Base-by-base conservation (phyloP, 2,888 invertebrate species). In the Abscondita cerata region DNA sequence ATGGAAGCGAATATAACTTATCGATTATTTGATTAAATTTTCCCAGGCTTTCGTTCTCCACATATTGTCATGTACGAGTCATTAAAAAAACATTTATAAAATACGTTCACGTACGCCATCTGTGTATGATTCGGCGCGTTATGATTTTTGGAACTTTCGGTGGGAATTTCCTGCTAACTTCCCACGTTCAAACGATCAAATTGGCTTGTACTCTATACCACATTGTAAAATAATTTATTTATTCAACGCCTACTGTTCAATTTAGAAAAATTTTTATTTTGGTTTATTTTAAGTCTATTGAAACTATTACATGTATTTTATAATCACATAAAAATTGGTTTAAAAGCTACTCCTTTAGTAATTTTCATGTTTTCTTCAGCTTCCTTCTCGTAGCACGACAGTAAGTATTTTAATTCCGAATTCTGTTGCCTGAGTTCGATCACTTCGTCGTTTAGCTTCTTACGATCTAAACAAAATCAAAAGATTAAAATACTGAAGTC, bases 401-500 rank as follows among this genome's bases (percentile, higher is more conserved):
- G 81, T 50, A 93, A 80, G 58, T 87, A 84, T 16, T 87, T 85
- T 51, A 93, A 77, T 62, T 92, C 90, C 1, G 80, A 78, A 76
- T 93, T 93, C 71, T 90, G 89, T 55, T 82, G 83, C 3, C 88
- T 84, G 15, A 92, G 74, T 52, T 80, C 81, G 13, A 85, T 80
- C 1, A 90, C 89, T 72, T 92, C 89, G 0, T 82, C 81, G 69
- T 89, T 86, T 9, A 91, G 80, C 54, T 83, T 83, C 68, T 88
- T 87, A 0, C 92, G 84, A 73, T 89, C 89, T 87, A 67, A 61
- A 59, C n/a, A 15, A 5, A 44, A 40, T n/a, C 12, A 36, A n/a
- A n/a, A 36, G 6, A 31, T 6, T 31, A 31, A 31, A 31, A 31
- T 31, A 5, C 6, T n/a, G n/a, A n/a, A n/a, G n/a, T n/a, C n/a